A percentile compares a stretch with the other conserved stretches of the same genome.
phyloP scores from a whole-genome alignment of 1,140 invertebrate species.

The Harpegnathos saltator region DNA sequence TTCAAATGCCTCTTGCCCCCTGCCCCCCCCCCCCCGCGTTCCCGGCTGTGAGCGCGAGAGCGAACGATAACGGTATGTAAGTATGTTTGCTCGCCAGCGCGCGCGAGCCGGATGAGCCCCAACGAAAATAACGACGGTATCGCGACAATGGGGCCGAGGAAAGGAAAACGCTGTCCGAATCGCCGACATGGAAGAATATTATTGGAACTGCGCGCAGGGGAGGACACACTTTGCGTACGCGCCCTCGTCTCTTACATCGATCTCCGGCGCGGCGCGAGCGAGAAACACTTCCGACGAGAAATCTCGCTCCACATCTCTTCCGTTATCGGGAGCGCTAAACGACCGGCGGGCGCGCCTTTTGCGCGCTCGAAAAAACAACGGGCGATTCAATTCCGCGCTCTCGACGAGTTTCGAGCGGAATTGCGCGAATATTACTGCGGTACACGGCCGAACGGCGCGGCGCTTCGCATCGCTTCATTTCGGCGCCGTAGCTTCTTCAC shows the following conservation, averaged over 20 bases:
- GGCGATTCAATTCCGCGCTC: conserved; percentile 3
- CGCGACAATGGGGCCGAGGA: conserved; percentile 42
- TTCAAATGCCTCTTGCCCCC: conserved; percentile 53
- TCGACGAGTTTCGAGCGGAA: conserved; percentile 39
- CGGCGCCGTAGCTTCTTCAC: neutral
- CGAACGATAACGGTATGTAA: conserved; percentile 57
- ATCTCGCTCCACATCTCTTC: neutral
- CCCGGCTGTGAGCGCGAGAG: conserved; percentile 44
- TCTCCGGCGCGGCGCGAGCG: neutral
- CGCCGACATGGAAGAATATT: conserved; percentile 31
- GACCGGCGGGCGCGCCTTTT: neutral
- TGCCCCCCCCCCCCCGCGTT: no score
- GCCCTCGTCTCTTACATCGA: no score
- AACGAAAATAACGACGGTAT: conserved; percentile 64
- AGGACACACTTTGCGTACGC: neutral
- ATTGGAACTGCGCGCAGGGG: conserved; percentile 16
- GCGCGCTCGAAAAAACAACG: neutral
- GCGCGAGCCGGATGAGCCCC: conserved; percentile 42
- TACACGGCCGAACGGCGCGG: neutral
- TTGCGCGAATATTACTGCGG: neutral
- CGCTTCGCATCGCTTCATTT: conserved; percentile 5
- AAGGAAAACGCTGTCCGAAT: conserved; percentile 69
- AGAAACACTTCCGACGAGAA: neutral
- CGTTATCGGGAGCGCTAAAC: neutral
- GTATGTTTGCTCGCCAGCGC: conserved; percentile 56